Evolutionary conservation across 2,888 invertebrate species (phyloP).

Genomic region (Malacosoma neustria): DNA sequence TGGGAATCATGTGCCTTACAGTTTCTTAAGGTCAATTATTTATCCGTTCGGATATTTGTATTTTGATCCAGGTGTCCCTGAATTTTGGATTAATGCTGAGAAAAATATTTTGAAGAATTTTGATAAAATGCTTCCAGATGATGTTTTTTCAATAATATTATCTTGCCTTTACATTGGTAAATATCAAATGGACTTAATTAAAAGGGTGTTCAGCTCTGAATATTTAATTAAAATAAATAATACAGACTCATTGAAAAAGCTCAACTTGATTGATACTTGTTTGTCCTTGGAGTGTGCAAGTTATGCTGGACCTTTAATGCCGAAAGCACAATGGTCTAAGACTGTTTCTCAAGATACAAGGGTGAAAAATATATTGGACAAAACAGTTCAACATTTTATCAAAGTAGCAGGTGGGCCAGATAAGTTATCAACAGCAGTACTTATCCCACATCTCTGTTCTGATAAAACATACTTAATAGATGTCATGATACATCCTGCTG

Average conservation of each 20-base stretch:
- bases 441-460: slow-evolving; percentile 70
- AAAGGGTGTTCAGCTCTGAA: slow-evolving; percentile 74
- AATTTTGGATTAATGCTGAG: slow-evolving; percentile 76
- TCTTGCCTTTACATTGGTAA: slow-evolving; percentile 77
- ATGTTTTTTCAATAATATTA: slow-evolving; percentile 76
- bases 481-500: slow-evolving; percentile 70
- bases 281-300: slow-evolving; percentile 77
- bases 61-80: slow-evolving; percentile 61
- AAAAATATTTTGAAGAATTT: slow-evolving; percentile 69
- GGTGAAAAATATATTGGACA: slow-evolving; percentile 62
- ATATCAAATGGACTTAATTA: slow-evolving; percentile 76
- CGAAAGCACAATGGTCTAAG: slow-evolving; percentile 65
- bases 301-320: slow-evolving; percentile 74
- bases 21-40: slow-evolving; percentile 72
- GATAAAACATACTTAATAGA: slow-evolving; percentile 77
- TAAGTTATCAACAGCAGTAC: slow-evolving; percentile 62
- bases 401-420: slow-evolving; percentile 55
- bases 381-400: slow-evolving; percentile 53
- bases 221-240: slow-evolving; percentile 74
- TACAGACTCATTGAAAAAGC: slow-evolving; percentile 55
- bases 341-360: slow-evolving; percentile 70
- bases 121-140: slow-evolving; percentile 69
- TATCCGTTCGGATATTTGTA: slow-evolving; percentile 77
- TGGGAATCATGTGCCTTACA: slow-evolving; percentile 55
- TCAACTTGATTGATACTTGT: slow-evolving; percentile 78